These are phyloP conservation scores for Mareca penelope DNA, from an alignment of 2,797 vertebrate genomes.

Conservation along the genomic window DNA sequence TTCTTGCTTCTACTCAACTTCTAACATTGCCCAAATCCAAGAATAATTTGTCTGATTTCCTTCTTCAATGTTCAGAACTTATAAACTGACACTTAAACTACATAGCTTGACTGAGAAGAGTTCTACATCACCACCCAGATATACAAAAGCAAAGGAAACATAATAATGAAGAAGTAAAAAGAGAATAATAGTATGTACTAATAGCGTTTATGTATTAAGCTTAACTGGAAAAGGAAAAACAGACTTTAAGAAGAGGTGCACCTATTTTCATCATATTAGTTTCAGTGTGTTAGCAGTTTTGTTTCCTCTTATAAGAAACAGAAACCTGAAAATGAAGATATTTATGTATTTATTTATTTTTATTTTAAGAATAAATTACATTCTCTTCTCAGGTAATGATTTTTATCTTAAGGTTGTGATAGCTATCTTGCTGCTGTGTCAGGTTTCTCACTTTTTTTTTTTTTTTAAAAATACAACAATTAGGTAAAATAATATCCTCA, in stretches of 20 bases:
- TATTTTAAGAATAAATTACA: slow-evolving; percentile 66
- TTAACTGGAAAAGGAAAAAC: background rate
- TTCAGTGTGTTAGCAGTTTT: background rate
- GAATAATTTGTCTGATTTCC: background rate
- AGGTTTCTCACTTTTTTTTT: slow-evolving; percentile 40
- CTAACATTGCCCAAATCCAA: background rate
- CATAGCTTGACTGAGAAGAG: background rate
- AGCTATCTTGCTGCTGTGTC: slow-evolving; percentile 47
- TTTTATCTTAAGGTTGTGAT: slow-evolving; percentile 69
- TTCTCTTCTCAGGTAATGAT: slow-evolving; percentile 42
- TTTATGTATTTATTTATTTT: background rate
- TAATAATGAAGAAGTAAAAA: background rate
- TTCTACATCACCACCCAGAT: background rate
- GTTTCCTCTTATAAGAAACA: slow-evolving; percentile 39
- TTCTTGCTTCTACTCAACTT: background rate
- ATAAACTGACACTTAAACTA: background rate
- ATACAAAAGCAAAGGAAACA: background rate
- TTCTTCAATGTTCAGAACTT: background rate
- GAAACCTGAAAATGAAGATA: slow-evolving; percentile 50
- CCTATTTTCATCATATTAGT: background rate
- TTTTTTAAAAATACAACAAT: slow-evolving; percentile 48
- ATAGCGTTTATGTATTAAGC: background rate
- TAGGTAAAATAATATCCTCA: slow-evolving; percentile 65
- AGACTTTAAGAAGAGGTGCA: background rate
- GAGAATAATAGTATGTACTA: background rate